Evolutionary conservation across 2,113 vertebrate genomes (phyloP), one percentile per base, ranked within the genome.

Genomic region (Istiophorus platypterus): DNA sequence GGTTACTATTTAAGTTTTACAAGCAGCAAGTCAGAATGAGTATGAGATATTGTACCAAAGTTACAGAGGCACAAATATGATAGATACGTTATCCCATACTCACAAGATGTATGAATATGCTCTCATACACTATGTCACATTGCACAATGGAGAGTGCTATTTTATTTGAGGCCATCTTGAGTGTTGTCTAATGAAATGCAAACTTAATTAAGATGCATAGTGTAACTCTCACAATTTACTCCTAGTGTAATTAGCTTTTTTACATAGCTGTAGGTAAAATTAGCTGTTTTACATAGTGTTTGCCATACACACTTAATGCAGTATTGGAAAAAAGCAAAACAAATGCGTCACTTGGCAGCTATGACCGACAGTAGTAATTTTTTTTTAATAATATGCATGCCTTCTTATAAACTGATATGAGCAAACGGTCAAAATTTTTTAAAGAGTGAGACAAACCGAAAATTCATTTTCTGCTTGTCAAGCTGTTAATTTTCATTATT

Each of bases 191-290:
- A 95, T 89, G 84, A 90, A 92, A 92, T 85, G 62, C 83, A 83
- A 88, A 80, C 74, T 86, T 93, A 92, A 95, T 93, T 93, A 89
- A 89, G 92, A 93, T 92, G 83, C 88, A 89, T 85, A 82, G 75
- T 89, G 82, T 82, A 76, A 70, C 78, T 82, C 66, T 67, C 78
- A 72, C 89, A 87, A 82, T 87, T 87, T 89, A 90, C 85, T 90
- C 87, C 86, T 78, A 72, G 77, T 76, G 73, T 92, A 93, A 93
- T 93, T 93, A 91, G 84, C 76, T 92, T 89, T 89, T 88, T n/a
- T n/a, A n/a, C 89, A 83, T 78, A 92, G 88, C 27, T n/a, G 70
- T 81, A 89, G 85, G 90, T 92, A 87, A 84, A 92, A 73, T n/a
- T n/a, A n/a, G 76, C 90, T 91, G 89, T 76, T 78, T 84, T 78